Conservation (phyloP, 2,113 vertebrate genomes). For the Elephas maximus region DNA sequence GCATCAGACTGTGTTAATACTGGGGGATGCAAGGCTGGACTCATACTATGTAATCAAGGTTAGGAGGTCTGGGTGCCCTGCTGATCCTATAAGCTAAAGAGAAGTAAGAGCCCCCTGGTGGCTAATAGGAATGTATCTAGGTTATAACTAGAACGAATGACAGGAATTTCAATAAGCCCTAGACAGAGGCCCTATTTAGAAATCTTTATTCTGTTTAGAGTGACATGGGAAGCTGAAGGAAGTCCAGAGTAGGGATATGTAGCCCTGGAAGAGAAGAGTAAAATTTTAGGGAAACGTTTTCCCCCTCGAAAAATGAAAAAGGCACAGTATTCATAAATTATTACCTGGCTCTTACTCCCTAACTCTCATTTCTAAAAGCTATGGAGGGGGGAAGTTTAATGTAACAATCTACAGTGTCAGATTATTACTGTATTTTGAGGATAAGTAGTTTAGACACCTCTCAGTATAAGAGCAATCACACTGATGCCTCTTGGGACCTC, state of each 20-base stretch:
- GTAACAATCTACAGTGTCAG: neutral
- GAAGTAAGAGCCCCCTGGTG: neutral
- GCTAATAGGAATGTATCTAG: neutral
- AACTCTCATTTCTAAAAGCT: constrained; percentile 54
- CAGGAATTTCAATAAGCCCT: neutral
- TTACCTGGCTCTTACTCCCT: neutral
- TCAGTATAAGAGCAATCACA: neutral
- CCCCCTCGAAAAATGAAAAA: constrained; percentile 36
- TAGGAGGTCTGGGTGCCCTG: neutral
- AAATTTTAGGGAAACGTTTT: neutral
- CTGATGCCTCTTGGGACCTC: neutral
- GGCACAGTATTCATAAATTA: neutral
- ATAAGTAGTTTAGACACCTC: neutral
- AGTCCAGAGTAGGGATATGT: neutral
- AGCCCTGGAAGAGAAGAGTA: constrained; percentile 16
- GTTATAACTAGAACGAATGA: neutral
- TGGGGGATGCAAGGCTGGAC: neutral
- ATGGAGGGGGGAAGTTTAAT: neutral
- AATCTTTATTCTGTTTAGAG: constrained; percentile 13
- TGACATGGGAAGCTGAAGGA: constrained; percentile 32
- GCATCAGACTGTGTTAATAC: neutral
- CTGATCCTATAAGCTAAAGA: neutral
- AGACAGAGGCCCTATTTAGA: neutral
- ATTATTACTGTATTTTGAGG: constrained; percentile 38
- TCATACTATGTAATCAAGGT: neutral